Conservation (phyloP, 2,888 invertebrate genomes). For the Xestobium rufovillosum region DNA sequence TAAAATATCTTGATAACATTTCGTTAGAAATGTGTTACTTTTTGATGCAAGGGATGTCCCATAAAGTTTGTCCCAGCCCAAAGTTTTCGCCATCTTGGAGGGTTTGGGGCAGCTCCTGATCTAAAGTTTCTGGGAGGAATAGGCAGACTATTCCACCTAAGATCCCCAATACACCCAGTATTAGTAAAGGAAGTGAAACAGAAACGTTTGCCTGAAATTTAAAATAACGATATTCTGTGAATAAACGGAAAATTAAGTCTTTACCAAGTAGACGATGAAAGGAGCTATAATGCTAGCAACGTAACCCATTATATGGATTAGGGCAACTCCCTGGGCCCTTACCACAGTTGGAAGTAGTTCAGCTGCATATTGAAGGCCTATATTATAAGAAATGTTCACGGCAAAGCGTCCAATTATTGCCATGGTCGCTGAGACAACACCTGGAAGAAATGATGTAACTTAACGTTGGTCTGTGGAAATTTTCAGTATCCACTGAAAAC, state of each 20-base stretch:
- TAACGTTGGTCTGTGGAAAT: too few relatives aligned
- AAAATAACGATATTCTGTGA: constrained; percentile 10
- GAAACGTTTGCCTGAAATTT: constrained; percentile 58
- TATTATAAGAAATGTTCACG: constrained; percentile 84
- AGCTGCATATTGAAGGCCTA: constrained; percentile 82
- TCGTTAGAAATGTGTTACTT: too few relatives aligned
- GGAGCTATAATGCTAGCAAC: constrained; percentile 77
- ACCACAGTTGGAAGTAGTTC: constrained; percentile 83
- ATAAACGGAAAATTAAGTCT: constrained; percentile 24
- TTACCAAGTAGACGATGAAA: constrained; percentile 75
- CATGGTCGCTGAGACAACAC: constrained; percentile 64
- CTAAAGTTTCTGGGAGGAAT: constrained; percentile 78
- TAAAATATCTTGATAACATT: too few relatives aligned
- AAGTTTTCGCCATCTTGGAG: constrained; percentile 81
- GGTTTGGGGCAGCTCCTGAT: constrained; percentile 79
- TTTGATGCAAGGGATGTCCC: constrained; percentile 71
- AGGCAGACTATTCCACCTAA: constrained; percentile 68
- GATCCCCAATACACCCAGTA: constrained; percentile 70
- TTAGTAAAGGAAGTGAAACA: constrained; percentile 64
- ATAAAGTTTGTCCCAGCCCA: constrained; percentile 69
- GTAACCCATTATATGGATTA: constrained; percentile 84
- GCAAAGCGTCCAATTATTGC: constrained; percentile 79
- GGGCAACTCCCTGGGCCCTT: constrained; percentile 76
- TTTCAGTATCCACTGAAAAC: too few relatives aligned
- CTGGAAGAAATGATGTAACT: constrained; percentile 47